Base-by-base conservation (phyloP, 2,113 vertebrate species). In the Stigmatopora argus region DNA sequence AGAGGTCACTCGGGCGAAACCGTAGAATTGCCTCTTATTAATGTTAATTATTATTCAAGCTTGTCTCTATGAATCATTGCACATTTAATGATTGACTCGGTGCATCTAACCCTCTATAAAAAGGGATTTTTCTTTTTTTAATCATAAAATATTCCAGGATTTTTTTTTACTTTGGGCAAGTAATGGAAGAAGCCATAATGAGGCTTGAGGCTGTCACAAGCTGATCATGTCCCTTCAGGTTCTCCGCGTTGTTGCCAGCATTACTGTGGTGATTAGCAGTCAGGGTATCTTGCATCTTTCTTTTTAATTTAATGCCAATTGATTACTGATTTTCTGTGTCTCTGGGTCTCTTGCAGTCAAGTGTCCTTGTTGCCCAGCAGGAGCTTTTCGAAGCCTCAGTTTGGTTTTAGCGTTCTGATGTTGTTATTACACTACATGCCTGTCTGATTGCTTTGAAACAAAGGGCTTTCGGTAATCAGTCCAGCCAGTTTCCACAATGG, bases 221-320 rank as follows among this genome's bases (percentile, higher is more conserved):
- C 58, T 45, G 65, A 53, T n/a, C 67, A 14, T 66, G 60, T 76
- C 64, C 52, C 53, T 46, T 62, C 70, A 58, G 46, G 61, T 67
- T 73, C 48, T 75, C 73, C 66, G 68, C 71, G 79, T 80, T 74
- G 64, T 77, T 78, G 73, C 72, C 66, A 73, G 61, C 70, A 72
- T 78, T 67, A 41, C 69, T 7, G 46, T 12, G 48, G 77, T 85
- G 80, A 86, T 86, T 80, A 85, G 78, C 81, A 85, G 77, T 78
- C 84, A 75, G 73, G 68, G 75, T 71, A 73, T 73, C 72, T 70
- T 19, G 67, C 47, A 59, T 76, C 73, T 81, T 82, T 85, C 80
- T 82, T 76, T 79, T 88, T 88, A 79, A 87, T 88, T 87, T 80
- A 71, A 77, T 78, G 82, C 78, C 83, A 86, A 79, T 80, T 68